Base-by-base conservation (phyloP, 1,140 invertebrate genomes). In the Halyomorpha halys region DNA sequence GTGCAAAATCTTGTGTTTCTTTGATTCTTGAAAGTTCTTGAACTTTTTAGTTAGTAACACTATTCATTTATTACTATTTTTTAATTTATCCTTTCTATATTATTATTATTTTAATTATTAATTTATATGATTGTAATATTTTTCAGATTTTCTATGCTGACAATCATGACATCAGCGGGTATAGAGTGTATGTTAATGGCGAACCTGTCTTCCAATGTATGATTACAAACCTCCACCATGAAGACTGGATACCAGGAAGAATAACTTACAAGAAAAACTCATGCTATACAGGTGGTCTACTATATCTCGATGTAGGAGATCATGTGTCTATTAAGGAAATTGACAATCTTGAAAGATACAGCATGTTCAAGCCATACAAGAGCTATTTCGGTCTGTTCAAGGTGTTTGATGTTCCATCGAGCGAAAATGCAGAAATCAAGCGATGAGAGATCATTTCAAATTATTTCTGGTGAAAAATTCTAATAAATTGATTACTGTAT, bases 311-410 rank as follows among this genome's bases (percentile, higher is more conserved):
- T n/a, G 65, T 69, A 61, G 71, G 71, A 44, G 75, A 76, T 68
- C 68, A 69, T 49, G 47, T 76, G 19, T 67, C 69, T 19, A 62
- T 76, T 13, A 68, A 68, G 60, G 74, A 75, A 64, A 66, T 76
- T 18, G 77, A 76, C 63, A 65, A 76, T 64, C 69, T 69, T 4
- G 39, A 75, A 45, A 69, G 76, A 21, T 74, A 72, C 61, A 72
- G 75, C 15, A 71, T 77, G 45, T 72, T 76, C 34, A 71, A 76
- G 64, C 72, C 74, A 9, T 72, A 73, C 30, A 76, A 76, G 62
- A 76, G 75, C 54, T 76, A 75, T 69, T 75, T 76, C 66, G 75
- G 75, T 8, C 67, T 77, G 16, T 73, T 75, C 65, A 73, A 53
- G 25, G 63, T 67, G 18, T 23, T 47, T 16, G 15, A 14, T 19